phyloP scores from a whole-genome alignment of 2,797 vertebrate species.

The Zenarchopterus dispar region DNA sequence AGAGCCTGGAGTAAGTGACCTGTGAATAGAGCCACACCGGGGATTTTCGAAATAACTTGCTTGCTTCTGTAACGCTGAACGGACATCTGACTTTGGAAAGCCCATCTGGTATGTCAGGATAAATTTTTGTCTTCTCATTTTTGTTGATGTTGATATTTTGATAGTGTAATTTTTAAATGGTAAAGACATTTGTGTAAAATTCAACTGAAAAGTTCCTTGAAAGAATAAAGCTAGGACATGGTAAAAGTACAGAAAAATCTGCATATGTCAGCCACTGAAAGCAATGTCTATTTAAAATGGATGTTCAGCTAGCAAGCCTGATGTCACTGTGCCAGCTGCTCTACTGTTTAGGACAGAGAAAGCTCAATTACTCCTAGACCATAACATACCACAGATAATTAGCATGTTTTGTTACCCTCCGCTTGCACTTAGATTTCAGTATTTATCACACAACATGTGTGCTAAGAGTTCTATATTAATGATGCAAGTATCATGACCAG shows the following conservation, averaged over 20 bases:
- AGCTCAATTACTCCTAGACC: constrained; percentile 20
- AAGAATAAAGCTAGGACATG: no score
- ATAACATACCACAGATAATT: no score
- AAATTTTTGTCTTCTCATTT: constrained; percentile 9
- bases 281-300: background rate
- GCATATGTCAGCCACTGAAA: no score
- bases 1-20: constrained; percentile 70
- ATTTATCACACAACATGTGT: background rate
- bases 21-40: constrained; percentile 51
- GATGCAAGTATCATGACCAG: no score
- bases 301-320: constrained; percentile 9
- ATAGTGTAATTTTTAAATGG: no score
- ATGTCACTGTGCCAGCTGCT: constrained; percentile 44
- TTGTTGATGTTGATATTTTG: no score
- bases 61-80: constrained; percentile 32
- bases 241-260: no score
- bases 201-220: no score
- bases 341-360: constrained; percentile 16
- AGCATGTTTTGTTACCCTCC: no score
- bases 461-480: no score
- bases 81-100: constrained; percentile 58
- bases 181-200: no score
- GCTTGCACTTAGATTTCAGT: no score
- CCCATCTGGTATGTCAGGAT: constrained; percentile 65
- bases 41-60: constrained; percentile 51